These are phyloP conservation scores for Eupithecia exiguata DNA, from an alignment of 2,888 invertebrate genomes.

Conservation along the genomic window DNA sequence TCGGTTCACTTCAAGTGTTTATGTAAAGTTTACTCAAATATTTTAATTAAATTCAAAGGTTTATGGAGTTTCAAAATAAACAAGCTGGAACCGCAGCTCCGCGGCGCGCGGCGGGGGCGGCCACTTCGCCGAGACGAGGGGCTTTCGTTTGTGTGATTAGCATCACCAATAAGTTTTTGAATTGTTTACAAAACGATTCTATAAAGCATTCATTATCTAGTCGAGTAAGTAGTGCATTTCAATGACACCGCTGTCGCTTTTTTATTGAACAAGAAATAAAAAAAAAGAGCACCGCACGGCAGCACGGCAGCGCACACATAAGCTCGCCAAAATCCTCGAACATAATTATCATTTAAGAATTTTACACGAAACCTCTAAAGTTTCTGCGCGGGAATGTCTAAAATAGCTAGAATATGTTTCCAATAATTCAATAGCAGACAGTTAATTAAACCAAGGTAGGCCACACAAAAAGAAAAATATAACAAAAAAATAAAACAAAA, in stretches of 20 bases:
- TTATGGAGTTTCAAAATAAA: conserved; percentile 21
- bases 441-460: neutral
- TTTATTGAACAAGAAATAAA: neutral
- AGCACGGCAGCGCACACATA: neutral
- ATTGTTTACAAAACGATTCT: neutral
- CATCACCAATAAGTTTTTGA: neutral
- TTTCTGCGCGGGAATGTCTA: neutral
- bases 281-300: conserved; percentile 15
- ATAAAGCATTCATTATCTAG: neutral
- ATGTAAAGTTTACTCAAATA: conserved; percentile 15
- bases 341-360: neutral
- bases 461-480: neutral
- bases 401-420: neutral
- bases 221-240: neutral
- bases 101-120: neutral
- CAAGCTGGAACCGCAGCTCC: conserved; percentile 17
- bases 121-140: neutral
- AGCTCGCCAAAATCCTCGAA: neutral
- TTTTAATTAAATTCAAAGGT: conserved; percentile 31
- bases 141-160: neutral
- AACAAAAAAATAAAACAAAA: neutral
- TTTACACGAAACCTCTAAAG: neutral
- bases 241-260: neutral
- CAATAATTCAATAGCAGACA: neutral
- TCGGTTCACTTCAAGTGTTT: conserved; percentile 23